Evolutionary conservation across 2,888 invertebrate species (phyloP).

Genomic region (Caenorhabditis doughertyi): DNA sequence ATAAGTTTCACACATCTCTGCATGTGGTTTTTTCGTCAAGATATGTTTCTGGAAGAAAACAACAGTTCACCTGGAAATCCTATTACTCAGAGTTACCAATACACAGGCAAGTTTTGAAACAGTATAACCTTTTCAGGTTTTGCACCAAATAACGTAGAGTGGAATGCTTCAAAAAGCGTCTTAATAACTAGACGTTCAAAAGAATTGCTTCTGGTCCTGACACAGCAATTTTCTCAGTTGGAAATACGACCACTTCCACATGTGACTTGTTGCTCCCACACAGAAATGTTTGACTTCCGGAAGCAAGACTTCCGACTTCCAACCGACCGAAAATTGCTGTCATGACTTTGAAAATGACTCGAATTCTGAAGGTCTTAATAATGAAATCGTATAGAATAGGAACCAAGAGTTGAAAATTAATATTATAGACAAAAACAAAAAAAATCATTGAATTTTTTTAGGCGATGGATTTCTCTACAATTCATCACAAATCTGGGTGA

Average conservation of each 20-base stretch:
- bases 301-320: conserved; percentile 39
- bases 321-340: conserved; percentile 41
- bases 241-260: conserved; percentile 44
- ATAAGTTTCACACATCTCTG: too few relatives aligned
- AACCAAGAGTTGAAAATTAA: neutral
- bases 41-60: too few relatives aligned
- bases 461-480: too few relatives aligned
- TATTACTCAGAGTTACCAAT: too few relatives aligned
- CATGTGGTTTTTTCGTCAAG: too few relatives aligned
- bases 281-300: conserved; percentile 47
- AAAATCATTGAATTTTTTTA: too few relatives aligned
- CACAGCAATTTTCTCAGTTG: conserved; percentile 48
- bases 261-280: conserved; percentile 42
- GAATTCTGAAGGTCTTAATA: conserved; percentile 10
- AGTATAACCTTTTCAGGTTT: neutral
- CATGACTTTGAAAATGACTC: conserved; percentile 6
- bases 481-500: too few relatives aligned
- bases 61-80: too few relatives aligned
- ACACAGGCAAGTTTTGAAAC: too few relatives aligned
- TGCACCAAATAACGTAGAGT: conserved; percentile 3
- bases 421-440: neutral
- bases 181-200: conserved; percentile 23
- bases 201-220: conserved; percentile 20
- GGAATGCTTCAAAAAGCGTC: neutral
- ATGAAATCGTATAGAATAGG: neutral